Base-by-base conservation (phyloP, 2,797 vertebrate genomes). In the Thaleichthys pacificus region DNA sequence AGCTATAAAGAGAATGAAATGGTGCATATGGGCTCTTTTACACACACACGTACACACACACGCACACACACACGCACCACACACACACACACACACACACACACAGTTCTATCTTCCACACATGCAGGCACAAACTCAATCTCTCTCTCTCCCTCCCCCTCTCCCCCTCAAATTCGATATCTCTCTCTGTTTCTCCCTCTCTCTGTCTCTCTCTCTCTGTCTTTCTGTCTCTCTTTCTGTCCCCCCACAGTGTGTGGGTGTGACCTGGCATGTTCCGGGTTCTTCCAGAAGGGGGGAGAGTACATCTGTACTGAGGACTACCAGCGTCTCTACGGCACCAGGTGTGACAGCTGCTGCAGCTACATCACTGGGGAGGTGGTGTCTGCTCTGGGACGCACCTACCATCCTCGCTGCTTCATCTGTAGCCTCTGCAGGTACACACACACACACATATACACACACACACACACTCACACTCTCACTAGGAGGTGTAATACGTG, bases 331-430 rank as follows among this genome's bases (percentile, higher is more conserved):
- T 95, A 99, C 0, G 97, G 97, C 68, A 98, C 96, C 60, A 95
- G 95, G 84, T 99, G 97, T 0, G 96, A 98, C 90, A 96, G 97
- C 92, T 99, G 97, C 0, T 90, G 92, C 26, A 94, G 96, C 89
- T 97, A 97, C 88, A 99, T 99, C 90, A 96, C 93, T 0, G 97
- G 97, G 11, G 97, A 98, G 90, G 97, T 98, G 87, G 97, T 98
- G 65, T 97, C 97, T 0, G 97, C 97, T 0, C 88, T 98, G 88
- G 97, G 96, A 63, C 93, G 96, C 77, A 96, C 97, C 14, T 98
- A 97, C 90, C 97, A 98, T 86, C 96, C 96, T 5, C 96, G 94
- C 79, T 99, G 97, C 88, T 99, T 99, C 0, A 94, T 98, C 80
- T 99, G 97, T 92, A 97, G 95, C 88, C 80, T 96, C 82, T 99